Percentiles rank a stretch among this genome's conserved stretches.
Evolutionary conservation across 2,888 invertebrate genomes (phyloP).

Genomic region (Melolontha melolontha): DNA sequence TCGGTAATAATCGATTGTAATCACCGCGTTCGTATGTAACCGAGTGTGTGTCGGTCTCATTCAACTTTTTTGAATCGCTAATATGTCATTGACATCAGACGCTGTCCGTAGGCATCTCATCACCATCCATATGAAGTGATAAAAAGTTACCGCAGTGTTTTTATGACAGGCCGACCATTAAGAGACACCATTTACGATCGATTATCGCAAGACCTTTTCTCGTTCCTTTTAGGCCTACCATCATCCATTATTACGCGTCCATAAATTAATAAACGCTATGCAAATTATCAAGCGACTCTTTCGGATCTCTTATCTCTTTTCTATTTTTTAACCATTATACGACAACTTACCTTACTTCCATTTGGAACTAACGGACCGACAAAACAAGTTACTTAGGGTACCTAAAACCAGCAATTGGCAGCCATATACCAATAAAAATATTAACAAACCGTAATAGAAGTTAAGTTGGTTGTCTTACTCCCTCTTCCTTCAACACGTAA

Average conservation of each 20-base stretch:
- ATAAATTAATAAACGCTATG: conserved; percentile 35
- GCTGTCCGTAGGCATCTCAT: not conserved
- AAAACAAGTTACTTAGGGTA: no score
- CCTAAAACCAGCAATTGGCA: not conserved
- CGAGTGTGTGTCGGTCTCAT: not conserved
- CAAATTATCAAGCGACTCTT: conserved; percentile 7
- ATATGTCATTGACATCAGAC: conserved; percentile 25
- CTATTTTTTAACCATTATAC: not conserved
- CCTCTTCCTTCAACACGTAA: not conserved
- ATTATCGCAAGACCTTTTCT: conserved; percentile 21
- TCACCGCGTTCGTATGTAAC: not conserved
- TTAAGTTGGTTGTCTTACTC: not conserved
- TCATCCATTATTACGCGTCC: conserved; percentile 19
- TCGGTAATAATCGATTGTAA: conserved; percentile 26
- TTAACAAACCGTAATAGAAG: conserved; percentile 8
- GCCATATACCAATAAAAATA: conserved; percentile 29
- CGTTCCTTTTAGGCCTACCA: conserved; percentile 22
- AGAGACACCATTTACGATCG: conserved; percentile 25
- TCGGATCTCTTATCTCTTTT: not conserved
- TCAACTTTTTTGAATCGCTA: not conserved
- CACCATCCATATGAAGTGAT: not conserved
- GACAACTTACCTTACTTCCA: no score
- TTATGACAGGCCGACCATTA: conserved; percentile 8
- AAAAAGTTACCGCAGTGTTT: conserved; percentile 9
- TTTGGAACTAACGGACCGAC: no score